These are phyloP conservation scores for Butorides virescens DNA, from an alignment of 2,113 vertebrate genomes.

Conservation along the genomic window DNA sequence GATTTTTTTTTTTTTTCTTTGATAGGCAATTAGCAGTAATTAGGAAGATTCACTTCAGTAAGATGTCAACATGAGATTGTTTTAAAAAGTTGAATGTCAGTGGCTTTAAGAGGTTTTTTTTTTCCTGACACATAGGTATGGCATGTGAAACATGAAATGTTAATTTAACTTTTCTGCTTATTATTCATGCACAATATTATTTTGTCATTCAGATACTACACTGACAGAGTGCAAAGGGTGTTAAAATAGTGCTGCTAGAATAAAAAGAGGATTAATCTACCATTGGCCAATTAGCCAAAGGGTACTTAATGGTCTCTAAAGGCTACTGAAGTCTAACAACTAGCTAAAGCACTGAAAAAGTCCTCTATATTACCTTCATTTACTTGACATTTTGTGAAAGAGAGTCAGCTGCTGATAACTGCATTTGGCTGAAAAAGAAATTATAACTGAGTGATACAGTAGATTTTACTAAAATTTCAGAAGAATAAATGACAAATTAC, in stretches of 20 bases:
- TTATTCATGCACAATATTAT: conserved; percentile 85
- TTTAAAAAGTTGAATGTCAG: conserved; percentile 78
- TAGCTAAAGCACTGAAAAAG: conserved; percentile 75
- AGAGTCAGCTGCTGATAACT: conserved; percentile 60
- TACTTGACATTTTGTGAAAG: conserved; percentile 75
- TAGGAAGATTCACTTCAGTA: conserved; percentile 77
- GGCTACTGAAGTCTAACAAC: conserved; percentile 82
- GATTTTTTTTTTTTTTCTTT: conserved; percentile 56
- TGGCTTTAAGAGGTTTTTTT: conserved; percentile 80
- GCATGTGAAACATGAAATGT: conserved; percentile 81
- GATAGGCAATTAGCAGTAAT: conserved; percentile 82
- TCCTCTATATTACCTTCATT: conserved; percentile 80
- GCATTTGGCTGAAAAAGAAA: conserved; percentile 58
- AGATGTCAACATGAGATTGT: conserved; percentile 76
- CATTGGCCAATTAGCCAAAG: conserved; percentile 84
- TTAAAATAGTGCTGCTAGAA: conserved; percentile 81
- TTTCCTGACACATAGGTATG: conserved; percentile 74
- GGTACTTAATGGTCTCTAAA: conserved; percentile 84
- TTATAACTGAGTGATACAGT: conserved; percentile 30
- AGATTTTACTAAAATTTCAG: conserved; percentile 32
- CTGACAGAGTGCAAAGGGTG: conserved; percentile 80
- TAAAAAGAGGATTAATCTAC: conserved; percentile 83
- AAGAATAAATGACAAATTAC: conserved; percentile 1
- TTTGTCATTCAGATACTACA: conserved; percentile 81
- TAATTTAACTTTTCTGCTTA: conserved; percentile 85